These are phyloP conservation scores for Clistopyga incitator DNA, from an alignment of 2,888 invertebrate species.

Conservation along the genomic window DNA sequence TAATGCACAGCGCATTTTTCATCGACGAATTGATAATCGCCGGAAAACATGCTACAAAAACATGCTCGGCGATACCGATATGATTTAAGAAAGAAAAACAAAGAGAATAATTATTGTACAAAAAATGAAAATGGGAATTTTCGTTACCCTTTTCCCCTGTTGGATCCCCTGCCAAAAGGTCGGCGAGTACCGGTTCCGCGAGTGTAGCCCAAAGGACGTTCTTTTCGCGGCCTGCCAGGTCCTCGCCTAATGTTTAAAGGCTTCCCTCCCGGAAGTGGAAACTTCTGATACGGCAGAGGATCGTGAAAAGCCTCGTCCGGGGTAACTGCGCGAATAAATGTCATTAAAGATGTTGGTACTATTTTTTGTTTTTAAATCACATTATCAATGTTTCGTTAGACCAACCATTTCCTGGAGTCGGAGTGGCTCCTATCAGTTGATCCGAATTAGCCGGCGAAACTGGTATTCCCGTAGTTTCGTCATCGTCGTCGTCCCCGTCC, in stretches of 20 bases:
- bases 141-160: conserved; percentile 81
- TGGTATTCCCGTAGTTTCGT: conserved; percentile 86
- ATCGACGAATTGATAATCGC: too few species aligned
- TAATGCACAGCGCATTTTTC: too few species aligned
- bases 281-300: conserved; percentile 86
- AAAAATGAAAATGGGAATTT: not conserved
- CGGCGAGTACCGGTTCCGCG: conserved; percentile 79
- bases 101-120: not conserved
- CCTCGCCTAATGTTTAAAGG: conserved; percentile 89
- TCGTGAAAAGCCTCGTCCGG: conserved; percentile 89
- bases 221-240: conserved; percentile 92
- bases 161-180: conserved; percentile 81
- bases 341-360: not conserved
- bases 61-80: not conserved
- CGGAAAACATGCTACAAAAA: too few species aligned
- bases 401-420: conserved; percentile 78
- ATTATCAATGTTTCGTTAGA: conserved; percentile 45
- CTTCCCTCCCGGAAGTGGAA: conserved; percentile 86
- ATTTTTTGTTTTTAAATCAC: not conserved
- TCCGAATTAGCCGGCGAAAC: conserved; percentile 85
- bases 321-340: conserved; percentile 77
- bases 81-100: not conserved
- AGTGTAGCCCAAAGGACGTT: conserved; percentile 86
- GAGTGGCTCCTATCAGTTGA: conserved; percentile 79
- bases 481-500: conserved; percentile 91